phyloP scores from a whole-genome alignment of 2,113 vertebrate species.

The Callaeas wilsoni region DNA sequence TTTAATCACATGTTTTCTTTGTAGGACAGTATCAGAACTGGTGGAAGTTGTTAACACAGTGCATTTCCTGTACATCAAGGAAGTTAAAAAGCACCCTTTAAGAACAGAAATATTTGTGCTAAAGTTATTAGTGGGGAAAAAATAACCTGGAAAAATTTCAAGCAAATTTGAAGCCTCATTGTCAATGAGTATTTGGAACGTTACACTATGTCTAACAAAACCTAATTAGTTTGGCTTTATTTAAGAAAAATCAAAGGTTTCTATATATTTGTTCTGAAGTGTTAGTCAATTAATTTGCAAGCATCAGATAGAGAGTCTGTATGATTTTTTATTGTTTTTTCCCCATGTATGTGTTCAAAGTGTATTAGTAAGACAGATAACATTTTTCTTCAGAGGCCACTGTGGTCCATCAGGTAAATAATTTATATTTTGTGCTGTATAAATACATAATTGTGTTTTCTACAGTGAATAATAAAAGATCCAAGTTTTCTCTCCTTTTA shows the following conservation, averaged over 20 bases:
- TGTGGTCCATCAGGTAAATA: constrained; percentile 31
- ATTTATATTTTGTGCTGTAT: constrained; percentile 28
- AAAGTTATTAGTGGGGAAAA: not conserved
- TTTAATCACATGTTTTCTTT: not conserved
- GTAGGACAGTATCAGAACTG: not conserved
- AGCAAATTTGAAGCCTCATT: not conserved
- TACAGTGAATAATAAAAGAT: not conserved
- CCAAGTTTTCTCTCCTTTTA: not conserved
- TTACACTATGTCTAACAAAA: not conserved
- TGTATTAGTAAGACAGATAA: not conserved
- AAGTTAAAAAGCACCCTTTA: not conserved
- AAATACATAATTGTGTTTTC: constrained; percentile 9
- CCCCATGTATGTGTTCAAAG: not conserved
- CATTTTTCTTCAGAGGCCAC: not conserved
- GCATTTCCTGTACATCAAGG: not conserved
- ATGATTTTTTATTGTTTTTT: not conserved
- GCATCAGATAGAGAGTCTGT: not conserved
- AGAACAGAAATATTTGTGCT: not conserved
- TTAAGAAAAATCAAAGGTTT: not conserved
- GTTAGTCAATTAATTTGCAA: not conserved
- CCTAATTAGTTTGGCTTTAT: not conserved
- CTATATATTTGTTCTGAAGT: not conserved
- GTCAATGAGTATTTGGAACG: not conserved
- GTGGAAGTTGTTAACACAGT: not conserved
- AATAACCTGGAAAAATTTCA: not conserved